Conservation (phyloP, 2,113 vertebrate genomes). For the Plestiodon gilberti region DNA sequence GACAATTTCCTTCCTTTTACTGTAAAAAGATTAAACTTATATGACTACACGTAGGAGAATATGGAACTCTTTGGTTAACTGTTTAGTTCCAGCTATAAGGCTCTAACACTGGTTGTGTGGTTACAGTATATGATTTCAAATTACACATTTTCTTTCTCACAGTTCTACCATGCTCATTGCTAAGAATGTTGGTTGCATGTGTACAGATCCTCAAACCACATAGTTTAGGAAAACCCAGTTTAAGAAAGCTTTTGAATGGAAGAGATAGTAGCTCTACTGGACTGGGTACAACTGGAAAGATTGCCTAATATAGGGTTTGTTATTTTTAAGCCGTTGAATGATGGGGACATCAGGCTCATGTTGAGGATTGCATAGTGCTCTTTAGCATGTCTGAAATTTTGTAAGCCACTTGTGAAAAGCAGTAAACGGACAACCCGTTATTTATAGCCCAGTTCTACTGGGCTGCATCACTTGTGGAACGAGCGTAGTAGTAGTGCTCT, state of each 20-base stretch:
- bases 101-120: not conserved
- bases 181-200: too few relatives aligned
- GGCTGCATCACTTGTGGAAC: too few relatives aligned
- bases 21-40: slow-evolving; percentile 30
- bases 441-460: too few relatives aligned
- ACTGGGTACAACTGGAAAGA: not conserved
- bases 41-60: slow-evolving; percentile 17
- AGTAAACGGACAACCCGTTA: not conserved
- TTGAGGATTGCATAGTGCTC: not conserved
- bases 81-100: not conserved
- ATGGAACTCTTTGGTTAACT: slow-evolving; percentile 19
- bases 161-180: too few relatives aligned
- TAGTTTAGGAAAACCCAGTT: not conserved
- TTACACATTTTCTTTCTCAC: too few relatives aligned
- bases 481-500: too few relatives aligned
- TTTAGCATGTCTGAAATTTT: not conserved
- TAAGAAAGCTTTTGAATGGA: not conserved
- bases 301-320: not conserved
- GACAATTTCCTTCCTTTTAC: slow-evolving; percentile 35
- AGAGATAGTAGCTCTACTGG: not conserved
- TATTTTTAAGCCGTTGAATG: not conserved
- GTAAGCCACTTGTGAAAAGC: not conserved
- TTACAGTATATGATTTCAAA: not conserved
- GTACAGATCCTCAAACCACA: not conserved
- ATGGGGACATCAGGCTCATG: not conserved